A percentile compares a stretch with the other conserved stretches of the same genome.
Conservation (phyloP, 2,888 invertebrate species). For the Tolmerus cingulatus region DNA sequence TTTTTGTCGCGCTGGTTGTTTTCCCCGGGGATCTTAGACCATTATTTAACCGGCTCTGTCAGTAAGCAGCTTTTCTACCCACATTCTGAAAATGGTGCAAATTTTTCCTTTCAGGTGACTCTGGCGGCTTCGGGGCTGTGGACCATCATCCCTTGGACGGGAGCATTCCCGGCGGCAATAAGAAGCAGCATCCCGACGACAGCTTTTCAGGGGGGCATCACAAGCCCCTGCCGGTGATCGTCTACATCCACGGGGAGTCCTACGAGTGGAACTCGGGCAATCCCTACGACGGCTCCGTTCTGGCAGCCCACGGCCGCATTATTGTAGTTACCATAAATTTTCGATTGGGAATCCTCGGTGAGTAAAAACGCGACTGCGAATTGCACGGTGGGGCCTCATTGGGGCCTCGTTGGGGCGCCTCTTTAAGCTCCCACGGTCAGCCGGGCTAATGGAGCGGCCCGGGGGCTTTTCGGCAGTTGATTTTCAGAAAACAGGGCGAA, state of each 20-base stretch:
- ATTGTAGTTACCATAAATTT: constrained; percentile 92
- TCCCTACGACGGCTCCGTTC: constrained; percentile 94
- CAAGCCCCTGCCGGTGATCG: constrained; percentile 77
- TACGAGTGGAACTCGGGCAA: constrained; percentile 98
- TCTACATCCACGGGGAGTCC: constrained; percentile 93
- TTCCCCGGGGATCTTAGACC: background rate
- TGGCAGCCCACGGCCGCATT: constrained; percentile 90
- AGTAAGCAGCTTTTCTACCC: constrained; percentile 17
- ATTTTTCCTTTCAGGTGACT: constrained; percentile 44
- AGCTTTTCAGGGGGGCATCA: background rate
- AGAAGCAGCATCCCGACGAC: background rate
- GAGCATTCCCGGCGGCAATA: background rate
- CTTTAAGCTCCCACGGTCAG: background rate
- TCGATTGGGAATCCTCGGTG: constrained; percentile 86
- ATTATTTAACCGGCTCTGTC: constrained; percentile 8
- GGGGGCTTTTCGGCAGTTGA: background rate
- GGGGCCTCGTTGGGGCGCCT: background rate
- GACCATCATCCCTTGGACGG: background rate
- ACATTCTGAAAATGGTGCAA: background rate
- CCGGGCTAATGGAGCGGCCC: background rate
- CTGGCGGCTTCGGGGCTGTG: background rate
- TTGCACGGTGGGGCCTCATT: background rate
- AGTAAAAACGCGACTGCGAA: constrained; percentile 57
- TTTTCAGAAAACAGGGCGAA: background rate
- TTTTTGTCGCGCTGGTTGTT: background rate